phyloP scores from a whole-genome alignment of 2,888 invertebrate species.

The Noctua janthe region DNA sequence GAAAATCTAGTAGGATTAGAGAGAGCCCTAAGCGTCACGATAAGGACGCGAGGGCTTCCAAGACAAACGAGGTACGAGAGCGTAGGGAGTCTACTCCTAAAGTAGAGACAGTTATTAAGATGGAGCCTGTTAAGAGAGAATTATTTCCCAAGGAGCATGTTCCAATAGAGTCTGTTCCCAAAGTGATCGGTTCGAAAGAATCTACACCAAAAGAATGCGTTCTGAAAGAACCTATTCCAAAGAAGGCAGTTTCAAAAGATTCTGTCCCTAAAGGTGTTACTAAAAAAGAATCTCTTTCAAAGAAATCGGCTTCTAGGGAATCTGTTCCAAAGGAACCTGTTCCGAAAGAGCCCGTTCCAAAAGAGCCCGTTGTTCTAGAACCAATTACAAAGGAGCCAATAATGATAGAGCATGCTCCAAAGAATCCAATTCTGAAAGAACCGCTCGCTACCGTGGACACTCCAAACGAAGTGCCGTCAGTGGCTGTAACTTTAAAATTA shows the following conservation, averaged over 20 bases:
- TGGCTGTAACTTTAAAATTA: conserved; percentile 57
- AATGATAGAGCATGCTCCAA: conserved; percentile 17
- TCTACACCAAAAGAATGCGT: conserved; percentile 36
- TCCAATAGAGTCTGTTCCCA: conserved; percentile 27
- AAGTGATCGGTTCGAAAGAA: conserved; percentile 19
- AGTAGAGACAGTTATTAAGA: conserved; percentile 47
- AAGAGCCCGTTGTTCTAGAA: conserved; percentile 19
- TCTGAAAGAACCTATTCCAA: conserved; percentile 20
- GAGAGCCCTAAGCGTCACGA: conserved; percentile 53
- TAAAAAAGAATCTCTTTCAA: conserved; percentile 29
- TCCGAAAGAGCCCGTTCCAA: conserved; percentile 13
- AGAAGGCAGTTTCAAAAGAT: conserved; percentile 14
- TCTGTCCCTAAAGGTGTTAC: conserved; percentile 16
- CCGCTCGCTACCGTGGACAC: conserved; percentile 27
- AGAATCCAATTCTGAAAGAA: conserved; percentile 27
- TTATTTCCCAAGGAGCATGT: conserved; percentile 31
- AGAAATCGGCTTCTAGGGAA: conserved; percentile 25
- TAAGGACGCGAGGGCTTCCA: conserved; percentile 46
- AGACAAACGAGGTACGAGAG: conserved; percentile 41
- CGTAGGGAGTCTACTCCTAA: conserved; percentile 51
- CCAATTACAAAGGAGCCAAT: conserved; percentile 27
- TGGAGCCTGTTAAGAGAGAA: conserved; percentile 39
- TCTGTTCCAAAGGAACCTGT: conserved; percentile 17
- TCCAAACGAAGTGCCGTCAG: conserved; percentile 38
- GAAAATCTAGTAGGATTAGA: conserved; percentile 63